These are phyloP conservation scores for Mactra quadrangularis DNA, from an alignment of 1,140 invertebrate species.

Conservation along the genomic window DNA sequence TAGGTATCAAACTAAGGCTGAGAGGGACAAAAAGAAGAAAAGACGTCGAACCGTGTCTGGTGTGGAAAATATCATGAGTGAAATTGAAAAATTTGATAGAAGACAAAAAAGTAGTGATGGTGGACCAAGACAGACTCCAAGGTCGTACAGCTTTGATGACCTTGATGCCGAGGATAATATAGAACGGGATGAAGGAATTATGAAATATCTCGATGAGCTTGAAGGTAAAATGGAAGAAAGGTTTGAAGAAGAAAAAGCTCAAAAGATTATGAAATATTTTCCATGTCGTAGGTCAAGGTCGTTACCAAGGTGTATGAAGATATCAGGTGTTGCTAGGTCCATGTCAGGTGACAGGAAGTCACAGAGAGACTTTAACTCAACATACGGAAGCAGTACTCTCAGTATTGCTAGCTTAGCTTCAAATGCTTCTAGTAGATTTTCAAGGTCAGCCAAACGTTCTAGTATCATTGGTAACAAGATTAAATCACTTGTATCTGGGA, in stretches of 20 bases:
- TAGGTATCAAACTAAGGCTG: conserved; percentile 55
- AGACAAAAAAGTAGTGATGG: conserved; percentile 59
- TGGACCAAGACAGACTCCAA: conserved; percentile 43
- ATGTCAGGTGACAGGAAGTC: conserved; percentile 57
- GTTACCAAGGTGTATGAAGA: conserved; percentile 75
- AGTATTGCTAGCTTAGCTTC: conserved; percentile 70
- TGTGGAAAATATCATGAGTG: conserved; percentile 76
- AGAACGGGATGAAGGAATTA: conserved; percentile 73
- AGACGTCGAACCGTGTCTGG: conserved; percentile 75
- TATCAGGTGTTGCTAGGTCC: conserved; percentile 55
- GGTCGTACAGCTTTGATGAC: conserved; percentile 78
- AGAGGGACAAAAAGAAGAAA: conserved; percentile 66
- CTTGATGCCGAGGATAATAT: conserved; percentile 67
- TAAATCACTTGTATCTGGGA: conserved; percentile 68
- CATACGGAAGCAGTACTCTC: conserved; percentile 64
- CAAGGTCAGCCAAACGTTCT: conserved; percentile 72
- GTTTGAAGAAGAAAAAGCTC: conserved; percentile 70
- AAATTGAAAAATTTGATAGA: conserved; percentile 78
- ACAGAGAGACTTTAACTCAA: conserved; percentile 29
- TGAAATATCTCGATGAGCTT: conserved; percentile 76
- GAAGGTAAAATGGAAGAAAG: conserved; percentile 78
- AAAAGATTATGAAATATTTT: conserved; percentile 77
- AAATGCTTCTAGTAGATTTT: conserved; percentile 63
- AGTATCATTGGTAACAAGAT: conserved; percentile 79
- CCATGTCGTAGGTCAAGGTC: conserved; percentile 78